These are phyloP conservation scores for Zaprionus capensis DNA, from an alignment of 1,140 invertebrate species.

Conservation along the genomic window DNA sequence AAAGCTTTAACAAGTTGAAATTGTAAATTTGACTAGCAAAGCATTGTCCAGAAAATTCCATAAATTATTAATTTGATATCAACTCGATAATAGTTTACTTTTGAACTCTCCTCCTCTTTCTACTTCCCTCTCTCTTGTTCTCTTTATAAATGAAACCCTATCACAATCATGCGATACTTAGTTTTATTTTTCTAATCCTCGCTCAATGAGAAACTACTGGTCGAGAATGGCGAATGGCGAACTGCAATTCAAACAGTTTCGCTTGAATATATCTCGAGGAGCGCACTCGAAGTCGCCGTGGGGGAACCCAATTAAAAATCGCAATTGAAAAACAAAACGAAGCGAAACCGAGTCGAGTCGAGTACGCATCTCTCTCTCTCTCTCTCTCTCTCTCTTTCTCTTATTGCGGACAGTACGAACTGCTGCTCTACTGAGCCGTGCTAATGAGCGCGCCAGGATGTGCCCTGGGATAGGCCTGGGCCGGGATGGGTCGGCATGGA, in stretches of 20 bases:
- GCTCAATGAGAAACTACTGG: not conserved
- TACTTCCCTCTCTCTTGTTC: not conserved
- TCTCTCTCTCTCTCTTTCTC: not conserved
- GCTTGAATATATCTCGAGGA: slow-evolving; percentile 10
- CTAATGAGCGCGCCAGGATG: slow-evolving; percentile 41
- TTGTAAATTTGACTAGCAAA: too few relatives aligned
- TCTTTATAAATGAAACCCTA: not conserved
- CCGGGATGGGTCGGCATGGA: slow-evolving; percentile 24
- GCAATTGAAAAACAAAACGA: not conserved
- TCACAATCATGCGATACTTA: not conserved
- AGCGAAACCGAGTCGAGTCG: not conserved
- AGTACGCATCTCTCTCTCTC: not conserved
- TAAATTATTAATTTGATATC: not conserved
- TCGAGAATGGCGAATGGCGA: not conserved
- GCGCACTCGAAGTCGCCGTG: slow-evolving; percentile 8
- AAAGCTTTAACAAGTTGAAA: too few relatives aligned
- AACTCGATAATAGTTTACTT: not conserved
- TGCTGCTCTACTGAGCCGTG: slow-evolving; percentile 43
- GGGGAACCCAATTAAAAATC: slow-evolving; percentile 10
- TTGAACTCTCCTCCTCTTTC: not conserved
- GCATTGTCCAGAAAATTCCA: not conserved
- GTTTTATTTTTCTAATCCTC: not conserved
- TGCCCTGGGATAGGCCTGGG: slow-evolving; percentile 22
- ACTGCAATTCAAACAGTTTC: slow-evolving; percentile 1
- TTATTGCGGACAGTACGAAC: not conserved